Evolutionary conservation across 2,888 invertebrate genomes (phyloP).

Genomic region (Bombylius discolor): DNA sequence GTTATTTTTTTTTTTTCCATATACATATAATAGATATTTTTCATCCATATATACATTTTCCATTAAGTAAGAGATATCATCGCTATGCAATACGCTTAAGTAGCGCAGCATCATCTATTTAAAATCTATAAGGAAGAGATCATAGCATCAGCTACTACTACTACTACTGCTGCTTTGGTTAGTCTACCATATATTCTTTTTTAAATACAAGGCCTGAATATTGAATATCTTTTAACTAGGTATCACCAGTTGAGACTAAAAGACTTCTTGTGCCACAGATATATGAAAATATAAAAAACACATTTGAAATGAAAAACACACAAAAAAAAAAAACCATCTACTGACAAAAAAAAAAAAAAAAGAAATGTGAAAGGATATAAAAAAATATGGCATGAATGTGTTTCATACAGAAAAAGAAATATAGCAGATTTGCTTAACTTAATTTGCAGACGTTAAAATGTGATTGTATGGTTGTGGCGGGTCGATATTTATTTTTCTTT

Average conservation of each 20-base stretch:
- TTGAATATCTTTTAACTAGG: slow-evolving; percentile 9
- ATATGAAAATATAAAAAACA: background rate
- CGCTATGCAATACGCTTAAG: no score
- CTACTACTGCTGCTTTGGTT: no score
- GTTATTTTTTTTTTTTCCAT: slow-evolving; percentile 1
- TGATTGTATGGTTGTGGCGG: slow-evolving; percentile 14
- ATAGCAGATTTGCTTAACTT: slow-evolving; percentile 18
- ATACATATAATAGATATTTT: no score
- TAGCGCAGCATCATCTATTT: no score
- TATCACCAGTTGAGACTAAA: background rate
- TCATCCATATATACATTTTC: background rate
- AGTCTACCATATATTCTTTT: background rate
- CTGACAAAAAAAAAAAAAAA: background rate
- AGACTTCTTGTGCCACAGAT: no score
- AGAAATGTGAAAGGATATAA: background rate
- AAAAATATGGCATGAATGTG: background rate
- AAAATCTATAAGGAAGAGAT: no score
- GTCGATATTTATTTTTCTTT: slow-evolving; percentile 11
- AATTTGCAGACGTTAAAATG: slow-evolving; percentile 17
- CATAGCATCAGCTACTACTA: no score
- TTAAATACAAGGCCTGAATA: slow-evolving; percentile 9
- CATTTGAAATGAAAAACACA: background rate
- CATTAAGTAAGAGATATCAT: background rate
- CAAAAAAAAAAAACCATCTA: background rate
- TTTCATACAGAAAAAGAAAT: slow-evolving; percentile 6